Percentiles rank a stretch among this genome's conserved stretches.
phyloP scores from a whole-genome alignment of 2,797 vertebrate genomes.

The Coracias cyanogaster region DNA sequence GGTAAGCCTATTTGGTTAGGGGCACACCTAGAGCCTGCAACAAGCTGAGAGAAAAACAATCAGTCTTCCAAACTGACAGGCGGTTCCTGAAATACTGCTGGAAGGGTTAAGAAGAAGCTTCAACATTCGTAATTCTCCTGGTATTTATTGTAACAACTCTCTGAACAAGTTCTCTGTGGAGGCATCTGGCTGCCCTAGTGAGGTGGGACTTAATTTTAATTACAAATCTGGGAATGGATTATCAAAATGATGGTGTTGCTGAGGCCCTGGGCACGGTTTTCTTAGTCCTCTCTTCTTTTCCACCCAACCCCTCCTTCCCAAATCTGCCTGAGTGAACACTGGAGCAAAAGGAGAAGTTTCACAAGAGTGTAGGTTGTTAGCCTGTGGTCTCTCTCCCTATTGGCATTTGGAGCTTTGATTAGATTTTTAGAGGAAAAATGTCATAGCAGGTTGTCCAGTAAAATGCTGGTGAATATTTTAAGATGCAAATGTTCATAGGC shows the following conservation, averaged over 20 bases:
- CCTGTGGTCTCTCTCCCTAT: neutral
- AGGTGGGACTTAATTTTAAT: conserved; percentile 58
- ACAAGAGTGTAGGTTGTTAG: neutral
- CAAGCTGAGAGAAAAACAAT: conserved; percentile 4
- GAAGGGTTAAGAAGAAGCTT: conserved; percentile 53
- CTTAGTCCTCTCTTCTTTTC: neutral
- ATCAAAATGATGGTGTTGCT: conserved; percentile 31
- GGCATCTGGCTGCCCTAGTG: neutral
- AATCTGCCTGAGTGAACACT: neutral
- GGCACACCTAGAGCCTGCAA: conserved; percentile 55
- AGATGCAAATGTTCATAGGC: neutral
- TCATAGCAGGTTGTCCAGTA: neutral
- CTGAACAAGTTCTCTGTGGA: conserved; percentile 1
- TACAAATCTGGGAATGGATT: conserved; percentile 30
- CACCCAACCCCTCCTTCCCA: neutral
- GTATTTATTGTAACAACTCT: conserved; percentile 52
- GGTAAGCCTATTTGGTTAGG: conserved; percentile 62
- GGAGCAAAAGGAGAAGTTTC: neutral
- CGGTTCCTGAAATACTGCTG: conserved; percentile 44
- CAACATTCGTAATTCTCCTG: conserved; percentile 42
- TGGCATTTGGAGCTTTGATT: neutral
- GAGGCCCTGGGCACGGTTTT: neutral
- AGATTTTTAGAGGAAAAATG: conserved; percentile 29
- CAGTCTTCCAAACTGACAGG: conserved; percentile 39
- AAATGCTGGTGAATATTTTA: neutral